Conservation (phyloP, 1,140 invertebrate species). For the Papilio dardanus region DNA sequence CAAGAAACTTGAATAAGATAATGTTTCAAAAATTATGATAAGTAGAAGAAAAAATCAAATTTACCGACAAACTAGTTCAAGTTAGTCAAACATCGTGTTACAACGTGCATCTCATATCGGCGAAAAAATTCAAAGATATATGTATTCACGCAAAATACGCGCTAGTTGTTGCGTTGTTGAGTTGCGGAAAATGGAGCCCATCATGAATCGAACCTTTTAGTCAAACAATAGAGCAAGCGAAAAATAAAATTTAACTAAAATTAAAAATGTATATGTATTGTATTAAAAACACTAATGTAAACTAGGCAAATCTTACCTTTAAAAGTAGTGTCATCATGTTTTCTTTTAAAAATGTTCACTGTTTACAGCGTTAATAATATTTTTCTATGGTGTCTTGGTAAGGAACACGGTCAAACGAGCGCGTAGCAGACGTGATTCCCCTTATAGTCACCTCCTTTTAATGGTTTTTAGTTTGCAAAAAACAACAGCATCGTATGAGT, state of each 20-base stretch:
- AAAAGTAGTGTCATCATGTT: constrained; percentile 38
- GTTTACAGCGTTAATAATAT: not conserved
- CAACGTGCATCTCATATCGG: no score
- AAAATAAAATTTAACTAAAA: not conserved
- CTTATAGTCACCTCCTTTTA: constrained; percentile 60
- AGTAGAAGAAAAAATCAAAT: no score
- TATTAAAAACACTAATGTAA: not conserved
- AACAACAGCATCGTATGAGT: constrained; percentile 40
- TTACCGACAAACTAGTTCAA: no score
- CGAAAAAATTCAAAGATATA: no score
- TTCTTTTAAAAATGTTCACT: constrained; percentile 33
- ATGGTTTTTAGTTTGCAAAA: constrained; percentile 54
- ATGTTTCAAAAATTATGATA: no score
- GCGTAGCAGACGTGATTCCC: constrained; percentile 48
- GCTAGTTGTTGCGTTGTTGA: no score
- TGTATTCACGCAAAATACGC: no score
- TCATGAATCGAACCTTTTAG: no score
- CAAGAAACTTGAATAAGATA: no score
- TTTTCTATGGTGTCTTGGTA: constrained; percentile 3
- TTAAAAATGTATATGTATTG: no score
- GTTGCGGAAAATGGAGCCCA: no score
- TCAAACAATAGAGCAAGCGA: not conserved
- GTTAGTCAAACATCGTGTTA: no score
- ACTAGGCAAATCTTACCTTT: constrained; percentile 35
- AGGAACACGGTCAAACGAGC: constrained; percentile 44